Evolutionary conservation across 2,113 vertebrate species (phyloP).

Genomic region (Dryoscopus gambensis): DNA sequence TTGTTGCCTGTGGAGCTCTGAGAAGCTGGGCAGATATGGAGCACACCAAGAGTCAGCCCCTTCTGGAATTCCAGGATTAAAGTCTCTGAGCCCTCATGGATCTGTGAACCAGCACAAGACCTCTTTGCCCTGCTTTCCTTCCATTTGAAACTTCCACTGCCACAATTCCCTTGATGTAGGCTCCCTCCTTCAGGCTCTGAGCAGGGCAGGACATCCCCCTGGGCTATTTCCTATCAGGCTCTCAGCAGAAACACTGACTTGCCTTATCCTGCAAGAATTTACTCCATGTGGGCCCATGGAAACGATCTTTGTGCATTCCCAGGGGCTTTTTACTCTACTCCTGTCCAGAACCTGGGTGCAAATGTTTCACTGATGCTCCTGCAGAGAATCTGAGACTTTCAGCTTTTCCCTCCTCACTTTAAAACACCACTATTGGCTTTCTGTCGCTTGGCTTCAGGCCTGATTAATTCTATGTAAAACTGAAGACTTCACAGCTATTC

Average conservation of each 20-base stretch:
- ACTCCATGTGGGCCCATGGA: background rate
- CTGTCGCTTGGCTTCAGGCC: conserved; percentile 29
- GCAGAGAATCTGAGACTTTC: background rate
- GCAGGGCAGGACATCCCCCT: background rate
- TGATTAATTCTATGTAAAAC: conserved; percentile 59
- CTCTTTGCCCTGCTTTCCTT: background rate
- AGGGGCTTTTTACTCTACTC: background rate
- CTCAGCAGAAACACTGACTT: background rate
- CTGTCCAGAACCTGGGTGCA: background rate
- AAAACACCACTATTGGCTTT: conserved; percentile 24
- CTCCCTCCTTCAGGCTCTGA: background rate
- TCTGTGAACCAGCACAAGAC: background rate
- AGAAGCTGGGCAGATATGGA: background rate
- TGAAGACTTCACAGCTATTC: conserved; percentile 34
- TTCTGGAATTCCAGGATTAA: background rate
- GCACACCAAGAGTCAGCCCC: background rate
- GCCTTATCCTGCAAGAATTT: background rate
- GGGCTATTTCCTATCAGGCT: background rate
- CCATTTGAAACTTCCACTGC: background rate
- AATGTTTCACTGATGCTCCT: background rate
- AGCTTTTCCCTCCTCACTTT: background rate
- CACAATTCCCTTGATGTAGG: background rate
- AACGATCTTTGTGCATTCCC: background rate
- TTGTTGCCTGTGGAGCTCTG: background rate
- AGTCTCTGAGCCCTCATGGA: background rate